Percentiles rank a stretch among this genome's conserved stretches.
Conservation (phyloP, 2,797 vertebrate species). For the Typhlichthys eigenmanni region DNA sequence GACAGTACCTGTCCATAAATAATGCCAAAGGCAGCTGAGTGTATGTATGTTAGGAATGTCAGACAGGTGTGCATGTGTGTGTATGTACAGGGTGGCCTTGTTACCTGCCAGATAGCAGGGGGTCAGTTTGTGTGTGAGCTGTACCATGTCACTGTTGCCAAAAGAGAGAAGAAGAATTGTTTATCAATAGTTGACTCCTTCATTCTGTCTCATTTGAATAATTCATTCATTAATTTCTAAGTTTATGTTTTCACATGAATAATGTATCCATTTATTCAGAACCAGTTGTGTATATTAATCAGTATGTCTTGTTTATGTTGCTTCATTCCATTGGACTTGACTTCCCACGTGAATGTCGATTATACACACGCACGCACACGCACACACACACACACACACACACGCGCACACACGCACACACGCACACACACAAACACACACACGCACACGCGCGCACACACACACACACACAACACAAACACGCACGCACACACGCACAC, state of each 20-base stretch:
- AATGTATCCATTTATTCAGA: not conserved
- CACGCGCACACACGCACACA: not conserved
- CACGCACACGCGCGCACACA: too few relatives aligned
- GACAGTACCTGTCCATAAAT: slow-evolving; percentile 51
- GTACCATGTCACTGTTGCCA: slow-evolving; percentile 30
- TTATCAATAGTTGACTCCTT: slow-evolving; percentile 61
- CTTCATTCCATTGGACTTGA: slow-evolving; percentile 42
- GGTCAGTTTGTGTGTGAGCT: slow-evolving; percentile 31
- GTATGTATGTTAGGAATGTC: slow-evolving; percentile 12
- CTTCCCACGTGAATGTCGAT: slow-evolving; percentile 19
- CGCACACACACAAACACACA: not conserved
- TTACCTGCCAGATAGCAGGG: slow-evolving; percentile 39
- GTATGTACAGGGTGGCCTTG: slow-evolving; percentile 39
- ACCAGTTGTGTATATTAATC: not conserved
- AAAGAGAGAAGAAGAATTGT: slow-evolving; percentile 19
- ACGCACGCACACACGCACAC: too few relatives aligned
- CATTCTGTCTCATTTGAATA: not conserved
- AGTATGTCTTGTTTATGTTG: slow-evolving; percentile 50
- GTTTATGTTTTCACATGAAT: not conserved
- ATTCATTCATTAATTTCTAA: not conserved
- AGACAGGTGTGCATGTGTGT: slow-evolving; percentile 6
- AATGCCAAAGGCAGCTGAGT: slow-evolving; percentile 34
- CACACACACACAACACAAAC: too few relatives aligned
- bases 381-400: not conserved
- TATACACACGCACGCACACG: not conserved